phyloP scores from a whole-genome alignment of 1,140 invertebrate genomes.

The Atopsyche davidsoni region DNA sequence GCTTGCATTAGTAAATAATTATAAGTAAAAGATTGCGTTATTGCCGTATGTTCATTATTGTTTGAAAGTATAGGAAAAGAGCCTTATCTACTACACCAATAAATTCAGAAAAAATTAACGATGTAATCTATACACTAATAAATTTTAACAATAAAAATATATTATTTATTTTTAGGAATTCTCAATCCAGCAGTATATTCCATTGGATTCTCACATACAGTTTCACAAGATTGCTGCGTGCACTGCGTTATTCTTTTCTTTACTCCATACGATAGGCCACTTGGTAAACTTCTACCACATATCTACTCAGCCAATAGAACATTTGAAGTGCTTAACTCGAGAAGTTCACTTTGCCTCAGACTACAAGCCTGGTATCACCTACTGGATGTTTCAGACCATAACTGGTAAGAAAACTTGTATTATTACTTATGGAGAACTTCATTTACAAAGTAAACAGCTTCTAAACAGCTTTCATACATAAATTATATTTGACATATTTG shows the following conservation, averaged over 20 bases:
- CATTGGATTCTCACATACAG: conserved; percentile 94
- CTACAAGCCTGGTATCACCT: conserved; percentile 82
- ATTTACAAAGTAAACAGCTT: conserved; percentile 1
- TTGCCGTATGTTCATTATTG: too few relatives aligned
- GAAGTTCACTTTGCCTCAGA: conserved; percentile 92
- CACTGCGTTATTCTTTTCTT: conserved; percentile 90
- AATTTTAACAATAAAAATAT: too few relatives aligned
- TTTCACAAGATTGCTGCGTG: conserved; percentile 99
- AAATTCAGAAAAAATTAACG: too few relatives aligned
- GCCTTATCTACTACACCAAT: too few relatives aligned
- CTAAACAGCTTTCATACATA: too few relatives aligned
- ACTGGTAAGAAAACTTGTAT: conserved; percentile 59
- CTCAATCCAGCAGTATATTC: conserved; percentile 95
- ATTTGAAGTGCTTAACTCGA: conserved; percentile 89
- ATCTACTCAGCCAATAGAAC: conserved; percentile 91
- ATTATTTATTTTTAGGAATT: conserved; percentile 61
- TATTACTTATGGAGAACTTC: neutral
- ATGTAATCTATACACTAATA: too few relatives aligned
- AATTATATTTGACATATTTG: too few relatives aligned
- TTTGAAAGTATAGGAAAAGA: too few relatives aligned
- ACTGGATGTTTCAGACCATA: conserved; percentile 92
- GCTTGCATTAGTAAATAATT: too few relatives aligned
- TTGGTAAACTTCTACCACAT: conserved; percentile 99
- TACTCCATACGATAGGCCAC: conserved; percentile 91
- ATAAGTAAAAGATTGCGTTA: too few relatives aligned